These are phyloP conservation scores for Melolontha melolontha DNA, from an alignment of 2,888 invertebrate genomes.

Conservation along the genomic window DNA sequence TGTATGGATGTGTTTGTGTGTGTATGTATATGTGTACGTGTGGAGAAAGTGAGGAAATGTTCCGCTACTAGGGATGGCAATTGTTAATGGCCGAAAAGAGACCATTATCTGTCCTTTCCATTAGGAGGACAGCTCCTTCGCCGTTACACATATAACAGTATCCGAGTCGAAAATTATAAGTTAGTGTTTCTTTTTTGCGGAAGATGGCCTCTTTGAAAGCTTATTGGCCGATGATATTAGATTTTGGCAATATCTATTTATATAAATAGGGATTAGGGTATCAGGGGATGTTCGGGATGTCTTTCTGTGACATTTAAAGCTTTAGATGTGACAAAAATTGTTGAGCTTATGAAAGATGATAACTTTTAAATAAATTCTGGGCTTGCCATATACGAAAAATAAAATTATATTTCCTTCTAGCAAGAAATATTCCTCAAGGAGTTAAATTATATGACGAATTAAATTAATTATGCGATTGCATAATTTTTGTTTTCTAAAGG, in stretches of 20 bases:
- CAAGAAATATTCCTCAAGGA: no score
- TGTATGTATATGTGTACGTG: slow-evolving; percentile 9
- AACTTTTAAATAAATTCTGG: slow-evolving; percentile 1
- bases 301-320: not conserved
- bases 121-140: slow-evolving; percentile 38
- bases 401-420: not conserved
- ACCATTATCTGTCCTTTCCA: slow-evolving; percentile 45
- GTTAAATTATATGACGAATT: no score
- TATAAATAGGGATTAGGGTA: slow-evolving; percentile 27
- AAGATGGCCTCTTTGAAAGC: slow-evolving; percentile 18
- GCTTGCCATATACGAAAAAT: not conserved
- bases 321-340: not conserved
- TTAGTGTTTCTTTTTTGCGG: slow-evolving; percentile 27
- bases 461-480: no score
- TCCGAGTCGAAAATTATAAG: slow-evolving; percentile 39
- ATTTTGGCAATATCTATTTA: slow-evolving; percentile 39
- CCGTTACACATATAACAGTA: not conserved
- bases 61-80: slow-evolving; percentile 41
- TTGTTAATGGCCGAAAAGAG: slow-evolving; percentile 49
- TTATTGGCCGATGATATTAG: slow-evolving; percentile 39
- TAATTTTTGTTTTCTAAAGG: no score
- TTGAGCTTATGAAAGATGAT: not conserved
- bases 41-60: slow-evolving; percentile 16
- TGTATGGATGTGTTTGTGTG: not conserved
- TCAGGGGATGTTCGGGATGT: slow-evolving; percentile 2